A percentile compares a stretch with the other conserved stretches of the same genome.
phyloP scores from a whole-genome alignment of 2,888 invertebrate species.

The Acanthosoma haemorrhoidale region DNA sequence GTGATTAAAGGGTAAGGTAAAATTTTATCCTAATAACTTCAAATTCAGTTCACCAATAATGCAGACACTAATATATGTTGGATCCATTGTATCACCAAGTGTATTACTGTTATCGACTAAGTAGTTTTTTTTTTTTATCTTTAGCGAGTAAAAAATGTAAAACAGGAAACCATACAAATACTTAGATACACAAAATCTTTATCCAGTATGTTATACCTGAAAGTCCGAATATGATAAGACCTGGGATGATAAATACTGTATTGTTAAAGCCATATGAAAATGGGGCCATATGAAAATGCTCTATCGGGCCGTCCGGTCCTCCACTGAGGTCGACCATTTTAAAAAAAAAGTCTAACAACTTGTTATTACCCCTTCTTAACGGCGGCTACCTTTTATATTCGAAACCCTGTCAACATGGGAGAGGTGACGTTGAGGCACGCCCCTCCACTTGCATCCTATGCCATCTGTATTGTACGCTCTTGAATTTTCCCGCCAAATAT shows the following conservation, averaged over 20 bases:
- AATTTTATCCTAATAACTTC: too few species aligned
- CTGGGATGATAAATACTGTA: conserved; percentile 78
- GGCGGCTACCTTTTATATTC: background rate
- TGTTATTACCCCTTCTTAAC: background rate
- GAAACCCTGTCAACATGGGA: conserved; percentile 20
- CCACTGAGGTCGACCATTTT: conserved; percentile 79
- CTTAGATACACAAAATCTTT: background rate
- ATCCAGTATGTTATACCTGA: conserved; percentile 57
- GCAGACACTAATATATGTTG: too few species aligned
- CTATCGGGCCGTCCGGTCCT: conserved; percentile 70
- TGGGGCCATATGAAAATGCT: too few species aligned
- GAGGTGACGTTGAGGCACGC: conserved; percentile 24
- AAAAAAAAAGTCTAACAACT: too few species aligned
- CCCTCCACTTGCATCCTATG: conserved; percentile 15
- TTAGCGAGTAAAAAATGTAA: background rate
- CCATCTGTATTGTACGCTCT: background rate
- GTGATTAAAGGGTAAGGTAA: too few species aligned
- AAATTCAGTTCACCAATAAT: too few species aligned
- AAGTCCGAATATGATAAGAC: conserved; percentile 69
- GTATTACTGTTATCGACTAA: too few species aligned
- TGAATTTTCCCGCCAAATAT: too few species aligned
- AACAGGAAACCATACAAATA: background rate
- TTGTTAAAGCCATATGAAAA: conserved; percentile 89
- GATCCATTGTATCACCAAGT: too few species aligned
- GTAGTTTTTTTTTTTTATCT: too few species aligned